phyloP scores from a whole-genome alignment of 1,140 invertebrate species.

The Amphibalanus amphitrite region DNA sequence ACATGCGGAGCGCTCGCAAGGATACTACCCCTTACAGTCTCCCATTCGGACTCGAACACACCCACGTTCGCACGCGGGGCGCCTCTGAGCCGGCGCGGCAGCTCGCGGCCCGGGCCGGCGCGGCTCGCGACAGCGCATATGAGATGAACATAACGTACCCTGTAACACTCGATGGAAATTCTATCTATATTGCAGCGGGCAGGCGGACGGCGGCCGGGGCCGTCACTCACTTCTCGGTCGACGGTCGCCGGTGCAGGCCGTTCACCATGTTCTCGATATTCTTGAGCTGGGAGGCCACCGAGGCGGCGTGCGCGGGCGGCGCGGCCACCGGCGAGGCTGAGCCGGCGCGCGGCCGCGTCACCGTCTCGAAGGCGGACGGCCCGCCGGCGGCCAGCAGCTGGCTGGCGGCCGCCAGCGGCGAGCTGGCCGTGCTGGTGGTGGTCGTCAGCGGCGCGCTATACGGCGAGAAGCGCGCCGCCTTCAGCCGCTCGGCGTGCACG shows the following conservation, averaged over 20 bases:
- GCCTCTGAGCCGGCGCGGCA: too few species aligned
- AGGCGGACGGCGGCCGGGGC: too few species aligned
- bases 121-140: background rate
- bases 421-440: conserved; percentile 24
- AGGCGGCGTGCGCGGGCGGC: conserved; percentile 10
- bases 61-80: too few species aligned
- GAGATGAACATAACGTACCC: conserved; percentile 1
- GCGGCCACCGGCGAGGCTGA: conserved; percentile 15
- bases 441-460: conserved; percentile 49
- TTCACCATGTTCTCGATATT: conserved; percentile 95
- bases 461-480: conserved; percentile 58
- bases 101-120: too few species aligned
- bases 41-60: too few species aligned
- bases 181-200: background rate
- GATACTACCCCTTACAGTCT: too few species aligned
- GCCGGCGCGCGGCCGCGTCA: conserved; percentile 32
- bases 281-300: conserved; percentile 50
- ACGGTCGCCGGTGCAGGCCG: conserved; percentile 46
- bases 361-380: conserved; percentile 66
- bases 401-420: conserved; percentile 20
- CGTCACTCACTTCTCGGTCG: conserved; percentile 21
- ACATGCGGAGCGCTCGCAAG: too few species aligned
- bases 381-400: conserved; percentile 18
- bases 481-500: conserved; percentile 31
- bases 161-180: background rate